Conservation (phyloP, 2,113 vertebrate species). For the Bubo scandiacus region DNA sequence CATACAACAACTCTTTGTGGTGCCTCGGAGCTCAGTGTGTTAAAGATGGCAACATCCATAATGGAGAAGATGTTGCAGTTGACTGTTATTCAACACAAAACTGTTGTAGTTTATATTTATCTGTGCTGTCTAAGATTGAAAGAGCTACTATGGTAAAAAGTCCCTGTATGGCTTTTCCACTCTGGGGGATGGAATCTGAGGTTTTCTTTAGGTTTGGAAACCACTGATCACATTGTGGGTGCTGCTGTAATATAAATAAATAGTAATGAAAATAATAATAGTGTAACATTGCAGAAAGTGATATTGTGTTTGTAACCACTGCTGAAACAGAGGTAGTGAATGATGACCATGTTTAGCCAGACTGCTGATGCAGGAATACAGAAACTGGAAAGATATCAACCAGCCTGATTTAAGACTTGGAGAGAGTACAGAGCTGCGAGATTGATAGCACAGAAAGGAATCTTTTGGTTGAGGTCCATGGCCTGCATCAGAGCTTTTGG, state of each 20-base stretch:
- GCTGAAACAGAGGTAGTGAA: conserved; percentile 66
- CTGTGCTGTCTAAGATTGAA: not conserved
- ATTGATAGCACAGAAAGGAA: conserved; percentile 79
- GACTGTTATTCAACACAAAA: not conserved
- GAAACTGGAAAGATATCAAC: conserved; percentile 74
- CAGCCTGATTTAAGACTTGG: conserved; percentile 75
- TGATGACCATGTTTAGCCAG: conserved; percentile 74
- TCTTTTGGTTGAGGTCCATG: conserved; percentile 79
- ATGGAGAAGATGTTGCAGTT: not conserved
- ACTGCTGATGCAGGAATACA: conserved; percentile 80
- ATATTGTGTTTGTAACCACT: conserved; percentile 55
- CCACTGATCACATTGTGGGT: not conserved
- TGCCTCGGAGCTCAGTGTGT: not conserved
- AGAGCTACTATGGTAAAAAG: not conserved
- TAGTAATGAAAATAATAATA: conserved; percentile 30
- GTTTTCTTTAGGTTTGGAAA: not conserved
- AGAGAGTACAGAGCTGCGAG: conserved; percentile 67
- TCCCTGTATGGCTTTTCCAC: not conserved
- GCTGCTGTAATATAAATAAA: conserved; percentile 28
- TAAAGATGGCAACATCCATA: not conserved
- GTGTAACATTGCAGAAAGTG: conserved; percentile 14
- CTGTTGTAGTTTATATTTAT: not conserved
- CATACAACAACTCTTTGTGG: not conserved
- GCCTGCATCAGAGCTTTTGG: conserved; percentile 78
- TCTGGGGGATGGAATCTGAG: not conserved